A percentile compares a stretch with the other conserved stretches of the same genome.
Conservation (phyloP, 2,797 vertebrate genomes). For the Eulemur coronatus region DNA sequence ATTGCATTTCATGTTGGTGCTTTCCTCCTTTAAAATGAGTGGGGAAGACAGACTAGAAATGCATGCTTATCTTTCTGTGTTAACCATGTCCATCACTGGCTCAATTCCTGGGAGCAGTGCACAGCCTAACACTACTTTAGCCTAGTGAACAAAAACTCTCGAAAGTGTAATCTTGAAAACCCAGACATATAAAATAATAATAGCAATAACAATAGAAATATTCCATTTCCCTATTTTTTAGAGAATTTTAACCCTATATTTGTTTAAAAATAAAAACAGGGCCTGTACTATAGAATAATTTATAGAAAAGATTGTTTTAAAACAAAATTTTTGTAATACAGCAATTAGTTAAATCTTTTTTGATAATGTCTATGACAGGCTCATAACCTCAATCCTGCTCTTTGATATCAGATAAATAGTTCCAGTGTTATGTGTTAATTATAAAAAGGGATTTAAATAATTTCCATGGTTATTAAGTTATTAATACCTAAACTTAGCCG, state of each 20-base stretch:
- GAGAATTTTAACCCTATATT: not conserved
- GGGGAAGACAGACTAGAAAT: not conserved
- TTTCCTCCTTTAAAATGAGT: not conserved
- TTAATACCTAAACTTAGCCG: not conserved
- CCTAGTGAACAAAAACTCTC: not conserved
- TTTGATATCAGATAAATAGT: not conserved
- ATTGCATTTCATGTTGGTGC: not conserved
- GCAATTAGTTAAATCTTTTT: constrained; percentile 9
- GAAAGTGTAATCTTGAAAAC: constrained; percentile 34
- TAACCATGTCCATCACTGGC: not conserved
- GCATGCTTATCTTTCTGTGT: not conserved
- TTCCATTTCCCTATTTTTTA: not conserved
- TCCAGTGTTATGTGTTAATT: not conserved
- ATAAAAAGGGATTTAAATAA: not conserved
- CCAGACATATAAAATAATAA: not conserved
- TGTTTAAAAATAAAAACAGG: not conserved
- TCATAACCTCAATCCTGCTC: not conserved
- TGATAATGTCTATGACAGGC: not conserved
- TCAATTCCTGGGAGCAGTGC: not conserved
- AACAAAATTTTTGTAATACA: not conserved
- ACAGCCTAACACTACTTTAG: not conserved
- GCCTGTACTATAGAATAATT: not conserved
- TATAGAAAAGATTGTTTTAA: not conserved
- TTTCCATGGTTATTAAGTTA: not conserved
- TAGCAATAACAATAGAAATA: not conserved